A percentile compares a stretch with the other conserved stretches of the same genome.
Conservation (phyloP, 2,888 invertebrate genomes). For the Eustalomyia histrio region DNA sequence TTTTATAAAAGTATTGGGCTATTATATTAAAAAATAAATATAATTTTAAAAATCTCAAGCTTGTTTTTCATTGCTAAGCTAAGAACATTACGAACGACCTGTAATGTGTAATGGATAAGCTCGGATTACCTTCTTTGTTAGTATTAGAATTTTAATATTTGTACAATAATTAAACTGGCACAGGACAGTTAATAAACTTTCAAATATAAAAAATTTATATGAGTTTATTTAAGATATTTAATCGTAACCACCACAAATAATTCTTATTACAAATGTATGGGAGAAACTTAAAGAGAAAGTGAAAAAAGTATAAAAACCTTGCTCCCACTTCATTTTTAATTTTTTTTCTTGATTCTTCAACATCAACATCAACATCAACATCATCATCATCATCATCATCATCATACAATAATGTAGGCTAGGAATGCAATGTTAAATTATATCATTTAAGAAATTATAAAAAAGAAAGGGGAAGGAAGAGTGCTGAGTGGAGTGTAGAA, state of each 20-base stretch:
- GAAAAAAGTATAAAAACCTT: conserved; percentile 41
- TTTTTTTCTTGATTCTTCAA: background rate
- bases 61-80: too few relatives aligned
- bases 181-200: too few relatives aligned
- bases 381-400: background rate
- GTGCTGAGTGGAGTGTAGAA: background rate
- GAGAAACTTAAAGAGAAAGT: conserved; percentile 49
- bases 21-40: too few relatives aligned
- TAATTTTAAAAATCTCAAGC: too few relatives aligned
- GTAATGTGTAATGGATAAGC: too few relatives aligned
- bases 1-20: too few relatives aligned
- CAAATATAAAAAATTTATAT: background rate
- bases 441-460: conserved; percentile 5
- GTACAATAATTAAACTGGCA: too few relatives aligned
- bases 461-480: conserved; percentile 15
- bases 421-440: conserved; percentile 56
- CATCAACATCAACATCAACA: background rate
- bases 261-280: background rate
- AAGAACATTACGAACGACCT: too few relatives aligned
- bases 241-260: background rate
- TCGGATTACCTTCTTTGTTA: too few relatives aligned
- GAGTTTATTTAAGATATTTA: conserved; percentile 21
- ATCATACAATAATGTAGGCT: conserved; percentile 39
- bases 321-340: background rate
- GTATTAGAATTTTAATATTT: too few relatives aligned